These are phyloP conservation scores for Limnephilus rhombicus DNA, from an alignment of 2,888 invertebrate genomes.

Conservation along the genomic window DNA sequence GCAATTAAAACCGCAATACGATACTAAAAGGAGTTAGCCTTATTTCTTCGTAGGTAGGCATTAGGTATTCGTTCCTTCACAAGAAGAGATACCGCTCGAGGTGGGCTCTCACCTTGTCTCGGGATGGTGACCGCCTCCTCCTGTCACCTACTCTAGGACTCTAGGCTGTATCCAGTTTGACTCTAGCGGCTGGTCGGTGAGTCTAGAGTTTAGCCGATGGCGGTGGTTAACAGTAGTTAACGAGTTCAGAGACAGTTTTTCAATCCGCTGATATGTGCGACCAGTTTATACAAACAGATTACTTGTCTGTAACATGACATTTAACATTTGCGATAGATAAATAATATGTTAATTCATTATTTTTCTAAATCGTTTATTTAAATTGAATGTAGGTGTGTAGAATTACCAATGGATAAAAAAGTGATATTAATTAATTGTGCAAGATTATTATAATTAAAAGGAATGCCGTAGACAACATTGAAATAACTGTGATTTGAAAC, in stretches of 20 bases:
- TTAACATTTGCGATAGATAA: no score
- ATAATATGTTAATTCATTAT: background rate
- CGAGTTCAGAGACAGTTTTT: conserved; percentile 24
- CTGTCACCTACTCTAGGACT: background rate
- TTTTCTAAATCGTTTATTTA: no score
- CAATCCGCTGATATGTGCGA: background rate
- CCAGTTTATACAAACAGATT: background rate
- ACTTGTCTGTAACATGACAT: background rate
- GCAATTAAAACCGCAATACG: no score
- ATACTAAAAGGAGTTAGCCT: background rate
- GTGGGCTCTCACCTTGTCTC: background rate
- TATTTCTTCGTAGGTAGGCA: background rate
- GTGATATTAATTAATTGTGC: no score
- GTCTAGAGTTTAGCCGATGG: background rate
- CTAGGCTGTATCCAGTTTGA: background rate
- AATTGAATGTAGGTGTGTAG: no score
- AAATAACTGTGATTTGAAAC: no score
- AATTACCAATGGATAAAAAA: no score
- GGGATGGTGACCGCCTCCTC: background rate
- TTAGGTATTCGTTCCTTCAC: no score
- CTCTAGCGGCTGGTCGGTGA: no score
- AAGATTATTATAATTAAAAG: background rate
- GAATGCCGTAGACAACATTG: no score
- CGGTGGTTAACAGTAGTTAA: background rate
- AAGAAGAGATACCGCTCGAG: background rate